A percentile compares a stretch with the other conserved stretches of the same genome.
These are phyloP conservation scores for Hormaphis cornu DNA, from an alignment of 1,140 invertebrate genomes.

Conservation along the genomic window DNA sequence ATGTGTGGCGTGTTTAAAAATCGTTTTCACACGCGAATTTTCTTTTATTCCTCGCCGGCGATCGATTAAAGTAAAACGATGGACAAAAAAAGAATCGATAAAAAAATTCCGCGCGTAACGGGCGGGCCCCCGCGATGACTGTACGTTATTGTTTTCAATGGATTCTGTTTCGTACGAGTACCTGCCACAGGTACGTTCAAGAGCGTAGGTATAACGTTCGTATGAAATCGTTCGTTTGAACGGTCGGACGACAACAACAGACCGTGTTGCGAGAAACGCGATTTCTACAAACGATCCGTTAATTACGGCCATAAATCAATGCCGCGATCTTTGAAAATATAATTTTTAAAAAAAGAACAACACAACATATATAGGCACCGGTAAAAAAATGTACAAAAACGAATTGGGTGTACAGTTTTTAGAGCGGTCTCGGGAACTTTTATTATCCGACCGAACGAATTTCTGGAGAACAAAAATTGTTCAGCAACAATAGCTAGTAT, in stretches of 20 bases:
- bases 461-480: too few relatives aligned
- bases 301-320: neutral
- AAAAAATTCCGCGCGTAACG: neutral
- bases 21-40: constrained; percentile 30
- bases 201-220: neutral
- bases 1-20: neutral
- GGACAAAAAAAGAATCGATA: neutral
- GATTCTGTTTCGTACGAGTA: too few relatives aligned
- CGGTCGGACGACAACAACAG: neutral
- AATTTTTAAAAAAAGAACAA: too few relatives aligned
- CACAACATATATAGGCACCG: too few relatives aligned
- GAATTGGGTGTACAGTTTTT: too few relatives aligned
- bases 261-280: neutral
- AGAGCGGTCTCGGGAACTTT: too few relatives aligned
- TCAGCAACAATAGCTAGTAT: too few relatives aligned
- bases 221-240: constrained; percentile 6
- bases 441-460: too few relatives aligned
- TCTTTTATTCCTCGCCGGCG: constrained; percentile 23
- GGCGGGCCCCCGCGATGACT: neutral
- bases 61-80: neutral
- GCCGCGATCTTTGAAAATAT: too few relatives aligned
- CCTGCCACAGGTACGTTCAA: too few relatives aligned
- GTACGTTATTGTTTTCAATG: constrained; percentile 9
- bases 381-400: too few relatives aligned
- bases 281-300: neutral